phyloP scores from a whole-genome alignment of 2,797 vertebrate species.

The Acipenser ruthenus region DNA sequence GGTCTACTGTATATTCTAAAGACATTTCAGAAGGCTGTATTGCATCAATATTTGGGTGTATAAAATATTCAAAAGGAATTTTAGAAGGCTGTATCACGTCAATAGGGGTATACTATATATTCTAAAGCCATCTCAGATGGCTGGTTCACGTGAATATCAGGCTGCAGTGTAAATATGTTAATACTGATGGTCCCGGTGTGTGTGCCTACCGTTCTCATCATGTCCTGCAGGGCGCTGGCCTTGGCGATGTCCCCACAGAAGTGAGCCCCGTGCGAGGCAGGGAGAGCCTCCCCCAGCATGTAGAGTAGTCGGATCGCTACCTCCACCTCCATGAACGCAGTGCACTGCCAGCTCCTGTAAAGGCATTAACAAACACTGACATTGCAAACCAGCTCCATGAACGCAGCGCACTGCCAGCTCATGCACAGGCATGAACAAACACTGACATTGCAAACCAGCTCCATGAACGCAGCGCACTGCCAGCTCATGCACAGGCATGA shows the following conservation, averaged over 20 bases:
- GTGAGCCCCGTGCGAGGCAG: constrained; percentile 86
- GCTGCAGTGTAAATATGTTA: too few species aligned
- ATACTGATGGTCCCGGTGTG: too few species aligned
- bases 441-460: constrained; percentile 54
- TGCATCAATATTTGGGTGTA: too few species aligned
- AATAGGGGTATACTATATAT: too few species aligned
- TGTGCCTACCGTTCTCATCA: constrained; percentile 86
- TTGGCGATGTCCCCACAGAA: constrained; percentile 87
- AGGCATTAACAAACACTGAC: constrained; percentile 2
- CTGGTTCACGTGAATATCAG: too few species aligned
- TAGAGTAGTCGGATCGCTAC: constrained; percentile 87
- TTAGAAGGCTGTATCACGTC: too few species aligned
- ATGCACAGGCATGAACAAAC: neutral
- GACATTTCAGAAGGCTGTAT: too few species aligned
- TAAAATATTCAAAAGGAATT: too few species aligned
- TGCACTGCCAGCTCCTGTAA: constrained; percentile 78
- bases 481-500: constrained; percentile 27
- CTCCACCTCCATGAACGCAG: constrained; percentile 91
- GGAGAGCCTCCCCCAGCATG: constrained; percentile 94
- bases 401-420: constrained; percentile 73
- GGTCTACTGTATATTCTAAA: too few species aligned
- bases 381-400: constrained; percentile 79
- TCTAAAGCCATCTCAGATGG: too few species aligned
- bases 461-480: constrained; percentile 25
- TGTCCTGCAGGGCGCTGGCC: constrained; percentile 86